Conservation (phyloP, 2,113 vertebrate species). For the Mus spicilegus region DNA sequence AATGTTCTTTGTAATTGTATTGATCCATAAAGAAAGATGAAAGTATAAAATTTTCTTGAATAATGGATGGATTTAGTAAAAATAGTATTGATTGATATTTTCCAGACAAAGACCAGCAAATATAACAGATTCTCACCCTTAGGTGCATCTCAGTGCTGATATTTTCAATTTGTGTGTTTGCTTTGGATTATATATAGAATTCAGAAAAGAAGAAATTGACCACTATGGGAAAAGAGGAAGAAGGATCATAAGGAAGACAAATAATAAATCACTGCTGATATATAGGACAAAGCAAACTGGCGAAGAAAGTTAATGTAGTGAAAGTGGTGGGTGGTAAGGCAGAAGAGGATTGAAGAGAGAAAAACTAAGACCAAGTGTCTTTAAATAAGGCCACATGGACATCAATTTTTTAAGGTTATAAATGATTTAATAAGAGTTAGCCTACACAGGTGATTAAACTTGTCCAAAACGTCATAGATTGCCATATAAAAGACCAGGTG, state of each 20-base stretch:
- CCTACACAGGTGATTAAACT: not conserved
- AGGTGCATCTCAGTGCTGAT: not conserved
- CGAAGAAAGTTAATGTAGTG: not conserved
- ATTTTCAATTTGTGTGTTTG: not conserved
- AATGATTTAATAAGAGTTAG: not conserved
- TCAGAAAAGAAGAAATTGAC: not conserved
- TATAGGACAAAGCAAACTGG: not conserved
- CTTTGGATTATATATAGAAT: not conserved
- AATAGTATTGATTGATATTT: not conserved
- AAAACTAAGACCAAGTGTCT: not conserved
- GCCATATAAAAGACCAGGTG: not conserved
- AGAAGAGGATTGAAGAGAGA: not conserved
- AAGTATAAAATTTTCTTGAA: not conserved
- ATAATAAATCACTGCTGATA: not conserved
- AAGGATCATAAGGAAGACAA: not conserved
- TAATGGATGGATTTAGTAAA: not conserved
- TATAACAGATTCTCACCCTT: not conserved
- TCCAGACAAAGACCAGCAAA: not conserved
- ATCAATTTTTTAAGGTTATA: not conserved
- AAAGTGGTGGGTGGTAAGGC: not conserved
- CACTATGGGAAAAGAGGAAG: not conserved
- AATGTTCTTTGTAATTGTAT: not conserved
- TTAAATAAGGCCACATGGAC: not conserved
- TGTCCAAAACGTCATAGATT: not conserved
- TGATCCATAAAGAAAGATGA: no score